A percentile compares a stretch with the other conserved stretches of the same genome.
These are phyloP conservation scores for Iphiclides podalirius DNA, from an alignment of 2,888 invertebrate genomes.

Conservation along the genomic window DNA sequence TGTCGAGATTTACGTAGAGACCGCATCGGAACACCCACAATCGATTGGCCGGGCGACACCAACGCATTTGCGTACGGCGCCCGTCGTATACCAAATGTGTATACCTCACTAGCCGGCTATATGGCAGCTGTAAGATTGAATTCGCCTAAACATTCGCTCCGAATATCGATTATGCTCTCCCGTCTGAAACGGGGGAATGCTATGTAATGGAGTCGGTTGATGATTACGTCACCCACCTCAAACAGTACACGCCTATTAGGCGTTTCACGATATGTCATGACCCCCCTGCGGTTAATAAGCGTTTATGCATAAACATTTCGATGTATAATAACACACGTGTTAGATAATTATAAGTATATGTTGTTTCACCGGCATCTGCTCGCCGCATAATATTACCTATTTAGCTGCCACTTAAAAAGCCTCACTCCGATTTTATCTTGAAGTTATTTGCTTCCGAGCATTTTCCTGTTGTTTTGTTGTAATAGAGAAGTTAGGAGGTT, in stretches of 20 bases:
- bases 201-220: too few species aligned
- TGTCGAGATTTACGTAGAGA: slow-evolving; percentile 34
- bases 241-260: too few species aligned
- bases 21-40: not conserved
- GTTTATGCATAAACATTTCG: not conserved
- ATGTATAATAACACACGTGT: slow-evolving; percentile 5
- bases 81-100: not conserved
- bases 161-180: too few species aligned
- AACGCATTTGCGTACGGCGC: not conserved
- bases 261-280: too few species aligned
- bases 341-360: slow-evolving; percentile 22
- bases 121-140: too few species aligned
- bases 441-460: slow-evolving; percentile 36
- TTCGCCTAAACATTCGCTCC: too few species aligned
- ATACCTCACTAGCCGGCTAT: not conserved
- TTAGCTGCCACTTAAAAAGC: slow-evolving; percentile 19
- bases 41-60: not conserved
- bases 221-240: too few species aligned
- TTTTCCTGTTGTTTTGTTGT: slow-evolving; percentile 37
- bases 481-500: slow-evolving; percentile 39
- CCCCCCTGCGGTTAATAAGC: too few species aligned
- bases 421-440: slow-evolving; percentile 25
- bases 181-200: too few species aligned
- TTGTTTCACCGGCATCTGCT: slow-evolving; percentile 11
- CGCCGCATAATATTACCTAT: slow-evolving; percentile 5